Conservation (phyloP, 2,888 invertebrate species). For the Netelia inedita region DNA sequence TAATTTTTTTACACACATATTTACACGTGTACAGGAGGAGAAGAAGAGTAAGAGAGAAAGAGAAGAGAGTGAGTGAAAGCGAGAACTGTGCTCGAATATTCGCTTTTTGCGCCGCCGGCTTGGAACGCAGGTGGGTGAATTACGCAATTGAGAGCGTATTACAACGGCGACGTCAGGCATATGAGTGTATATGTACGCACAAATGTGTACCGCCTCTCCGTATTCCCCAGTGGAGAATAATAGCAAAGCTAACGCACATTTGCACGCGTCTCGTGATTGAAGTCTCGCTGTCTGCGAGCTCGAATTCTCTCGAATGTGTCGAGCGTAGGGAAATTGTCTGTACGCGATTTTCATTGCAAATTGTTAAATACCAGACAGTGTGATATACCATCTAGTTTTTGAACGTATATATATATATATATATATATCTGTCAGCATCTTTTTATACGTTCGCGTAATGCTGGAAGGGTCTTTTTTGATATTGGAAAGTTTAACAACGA, state of each 20-base stretch:
- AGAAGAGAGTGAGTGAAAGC: constrained; percentile 22
- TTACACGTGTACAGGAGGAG: neutral
- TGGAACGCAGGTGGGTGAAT: constrained; percentile 61
- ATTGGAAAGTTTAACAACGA: constrained; percentile 35
- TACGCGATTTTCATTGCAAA: constrained; percentile 53
- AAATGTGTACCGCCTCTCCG: neutral
- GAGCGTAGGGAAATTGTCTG: constrained; percentile 56
- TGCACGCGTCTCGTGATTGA: constrained; percentile 46
- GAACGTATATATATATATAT: neutral
- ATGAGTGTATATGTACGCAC: neutral
- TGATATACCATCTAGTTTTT: neutral
- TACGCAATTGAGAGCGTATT: constrained; percentile 61
- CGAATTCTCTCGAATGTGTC: constrained; percentile 43
- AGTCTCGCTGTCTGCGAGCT: constrained; percentile 33
- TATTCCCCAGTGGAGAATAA: constrained; percentile 47
- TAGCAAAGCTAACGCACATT: constrained; percentile 25
- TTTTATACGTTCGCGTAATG: constrained; percentile 2
- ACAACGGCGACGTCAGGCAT: constrained; percentile 38
- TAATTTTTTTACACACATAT: constrained; percentile 43
- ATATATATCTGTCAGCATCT: constrained; percentile 12
- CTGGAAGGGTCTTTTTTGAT: neutral
- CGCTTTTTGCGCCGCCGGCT: constrained; percentile 53
- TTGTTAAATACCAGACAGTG: constrained; percentile 35
- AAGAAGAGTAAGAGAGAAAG: constrained; percentile 7
- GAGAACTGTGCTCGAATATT: constrained; percentile 51